These are phyloP conservation scores for Lophius piscatorius DNA, from an alignment of 2,113 vertebrate genomes.

Conservation along the genomic window DNA sequence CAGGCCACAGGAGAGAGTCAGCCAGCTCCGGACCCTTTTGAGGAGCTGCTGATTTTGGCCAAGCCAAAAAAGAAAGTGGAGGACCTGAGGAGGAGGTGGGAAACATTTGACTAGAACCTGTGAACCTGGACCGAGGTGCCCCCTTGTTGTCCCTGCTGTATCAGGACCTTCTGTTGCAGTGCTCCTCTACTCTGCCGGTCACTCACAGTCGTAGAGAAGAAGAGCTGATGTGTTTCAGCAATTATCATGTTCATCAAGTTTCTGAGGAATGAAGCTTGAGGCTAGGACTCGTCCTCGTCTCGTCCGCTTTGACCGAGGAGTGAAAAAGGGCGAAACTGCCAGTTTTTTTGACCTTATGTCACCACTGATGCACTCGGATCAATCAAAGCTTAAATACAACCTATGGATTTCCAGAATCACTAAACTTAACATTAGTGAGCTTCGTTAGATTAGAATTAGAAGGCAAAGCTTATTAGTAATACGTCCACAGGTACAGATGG, in stretches of 20 bases:
- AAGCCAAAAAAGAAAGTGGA: conserved; percentile 86
- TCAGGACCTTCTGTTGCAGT: conserved; percentile 41
- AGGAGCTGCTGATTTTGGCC: conserved; percentile 88
- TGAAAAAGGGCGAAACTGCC: too few species aligned
- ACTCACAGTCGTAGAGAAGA: not conserved
- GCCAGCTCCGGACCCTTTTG: conserved; percentile 88
- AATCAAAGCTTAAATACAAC: too few species aligned
- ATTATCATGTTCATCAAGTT: not conserved
- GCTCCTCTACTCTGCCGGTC: not conserved
- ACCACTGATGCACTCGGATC: too few species aligned
- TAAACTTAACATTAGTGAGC: too few species aligned
- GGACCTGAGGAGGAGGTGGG: conserved; percentile 90
- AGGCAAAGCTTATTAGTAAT: too few species aligned
- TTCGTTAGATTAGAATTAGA: too few species aligned
- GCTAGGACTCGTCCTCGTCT: not conserved
- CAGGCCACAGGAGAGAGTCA: conserved; percentile 66
- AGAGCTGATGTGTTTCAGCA: too few species aligned
- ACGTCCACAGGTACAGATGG: too few species aligned
- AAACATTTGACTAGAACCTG: conserved; percentile 88
- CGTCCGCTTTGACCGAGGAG: not conserved
- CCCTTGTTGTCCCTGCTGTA: conserved; percentile 27
- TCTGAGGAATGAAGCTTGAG: not conserved
- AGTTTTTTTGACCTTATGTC: too few species aligned
- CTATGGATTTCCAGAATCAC: too few species aligned
- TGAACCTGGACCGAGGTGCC: not conserved